phyloP scores from a whole-genome alignment of 1,140 invertebrate species.

The Harlomillsia oculata region DNA sequence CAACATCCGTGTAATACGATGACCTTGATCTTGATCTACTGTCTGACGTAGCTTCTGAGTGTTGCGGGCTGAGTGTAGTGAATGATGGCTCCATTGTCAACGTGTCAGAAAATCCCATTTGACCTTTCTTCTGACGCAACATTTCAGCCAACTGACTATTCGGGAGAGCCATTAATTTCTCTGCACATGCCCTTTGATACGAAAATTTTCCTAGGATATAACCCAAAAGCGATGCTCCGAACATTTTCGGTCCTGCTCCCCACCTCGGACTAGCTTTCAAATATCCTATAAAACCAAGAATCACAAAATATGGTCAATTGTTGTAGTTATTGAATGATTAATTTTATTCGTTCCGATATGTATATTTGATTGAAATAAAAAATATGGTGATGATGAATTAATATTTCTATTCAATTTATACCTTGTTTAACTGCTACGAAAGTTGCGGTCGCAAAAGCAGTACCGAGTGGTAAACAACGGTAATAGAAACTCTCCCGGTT shows the following conservation, averaged over 20 bases:
- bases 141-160: constrained; percentile 51
- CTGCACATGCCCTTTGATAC: constrained; percentile 59
- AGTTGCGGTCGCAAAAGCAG: constrained; percentile 48
- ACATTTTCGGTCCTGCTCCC: constrained; percentile 56
- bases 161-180: constrained; percentile 62
- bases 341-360: too few relatives aligned
- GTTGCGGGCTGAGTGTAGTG: not conserved
- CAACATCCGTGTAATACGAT: constrained; percentile 34
- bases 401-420: too few relatives aligned
- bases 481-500: constrained; percentile 61
- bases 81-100: constrained; percentile 27
- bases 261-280: constrained; percentile 49
- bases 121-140: constrained; percentile 44
- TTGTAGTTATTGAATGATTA: constrained; percentile 52
- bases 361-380: too few relatives aligned
- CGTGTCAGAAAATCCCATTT: constrained; percentile 37
- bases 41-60: constrained; percentile 15
- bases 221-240: constrained; percentile 53
- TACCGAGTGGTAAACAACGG: constrained; percentile 55
- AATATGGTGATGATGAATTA: too few relatives aligned
- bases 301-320: not conserved
- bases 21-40: constrained; percentile 12
- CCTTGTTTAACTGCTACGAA: constrained; percentile 54
- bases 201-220: constrained; percentile 66
- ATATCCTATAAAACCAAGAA: constrained; percentile 40